phyloP scores from a whole-genome alignment of 2,888 invertebrate genomes.

The Pseudanteris insignis region DNA sequence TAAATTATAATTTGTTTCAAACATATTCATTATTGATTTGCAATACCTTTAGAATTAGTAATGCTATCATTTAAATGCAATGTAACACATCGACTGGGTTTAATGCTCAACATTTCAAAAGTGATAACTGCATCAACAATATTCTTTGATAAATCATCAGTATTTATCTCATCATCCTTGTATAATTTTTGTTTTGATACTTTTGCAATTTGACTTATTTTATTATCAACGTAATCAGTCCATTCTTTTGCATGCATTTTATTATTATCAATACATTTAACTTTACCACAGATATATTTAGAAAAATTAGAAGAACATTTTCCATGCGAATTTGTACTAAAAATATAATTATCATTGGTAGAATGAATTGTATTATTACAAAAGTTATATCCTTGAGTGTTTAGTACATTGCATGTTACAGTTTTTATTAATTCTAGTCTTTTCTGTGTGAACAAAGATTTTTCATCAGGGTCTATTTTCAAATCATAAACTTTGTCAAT shows the following conservation, averaged over 20 bases:
- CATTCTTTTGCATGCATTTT: no score
- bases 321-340: slow-evolving; percentile 67
- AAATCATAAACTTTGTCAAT: slow-evolving; percentile 45
- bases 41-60: background rate
- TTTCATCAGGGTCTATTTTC: slow-evolving; percentile 49
- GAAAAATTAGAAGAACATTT: slow-evolving; percentile 43
- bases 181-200: no score
- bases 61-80: no score
- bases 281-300: slow-evolving; percentile 70
- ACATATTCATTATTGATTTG: background rate
- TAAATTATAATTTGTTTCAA: background rate
- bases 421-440: slow-evolving; percentile 63
- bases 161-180: slow-evolving; percentile 63
- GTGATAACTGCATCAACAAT: slow-evolving; percentile 75
- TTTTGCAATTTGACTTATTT: no score
- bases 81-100: slow-evolving; percentile 72
- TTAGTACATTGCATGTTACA: slow-evolving; percentile 62
- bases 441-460: slow-evolving; percentile 59
- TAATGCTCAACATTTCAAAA: slow-evolving; percentile 76
- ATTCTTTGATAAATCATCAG: slow-evolving; percentile 69
- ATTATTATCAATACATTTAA: no score
- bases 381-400: slow-evolving; percentile 50
- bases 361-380: slow-evolving; percentile 50
- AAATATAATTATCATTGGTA: slow-evolving; percentile 61
- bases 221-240: no score